Base-by-base conservation (phyloP, 2,797 vertebrate genomes). In the Sitta carolinensis region DNA sequence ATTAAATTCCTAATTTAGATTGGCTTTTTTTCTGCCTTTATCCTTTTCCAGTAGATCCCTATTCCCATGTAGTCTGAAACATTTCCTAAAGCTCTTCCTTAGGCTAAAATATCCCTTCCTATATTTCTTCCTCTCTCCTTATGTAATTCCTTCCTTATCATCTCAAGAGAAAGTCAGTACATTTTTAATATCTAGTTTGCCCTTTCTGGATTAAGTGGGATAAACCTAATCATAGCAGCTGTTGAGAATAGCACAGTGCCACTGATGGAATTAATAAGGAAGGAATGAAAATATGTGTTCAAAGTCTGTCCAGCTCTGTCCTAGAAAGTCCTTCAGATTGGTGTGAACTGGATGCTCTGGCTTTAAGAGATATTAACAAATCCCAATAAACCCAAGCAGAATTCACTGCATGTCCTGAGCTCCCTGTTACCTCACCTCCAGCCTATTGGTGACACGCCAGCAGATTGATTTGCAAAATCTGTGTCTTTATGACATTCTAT, bases 401-500 rank as follows among this genome's bases (percentile, higher is more conserved):
- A 80, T 83, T 70, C 78, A 50, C 52, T 47, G 52, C 29, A 32
- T 51, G 94, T 79, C 63, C 75, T 52, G 38, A 87, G 30, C 45
- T 82, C 74, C 26, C 47, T 22, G 11, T 70, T 57, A 67, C 40
- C 10, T 63, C 57, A 55, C 57, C 73, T 68, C 47, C 45, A 72
- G 64, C 1, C 0, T 29, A 1, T 27, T 67, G 85, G 59, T 87
- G 88, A 61, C 17, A 7, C 2, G 42, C 80, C 92, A 92, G 61
- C n/a, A 93, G 81, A 52, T 9, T 88, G 85, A 91, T 91, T 78
- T 79, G 77, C 79, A 93, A 86, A 95, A 87, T 76, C 73, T 67
- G 67, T 76, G 15, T 40, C 74, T 87, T 94, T 95, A 87, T 79
- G 89, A 78, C 16, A 42, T 52, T 43, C 59, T 19, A 57, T 95